Percentiles rank a stretch among this genome's conserved stretches.
Conservation (phyloP, 2,113 vertebrate species). For the Hemichromis elongatus region DNA sequence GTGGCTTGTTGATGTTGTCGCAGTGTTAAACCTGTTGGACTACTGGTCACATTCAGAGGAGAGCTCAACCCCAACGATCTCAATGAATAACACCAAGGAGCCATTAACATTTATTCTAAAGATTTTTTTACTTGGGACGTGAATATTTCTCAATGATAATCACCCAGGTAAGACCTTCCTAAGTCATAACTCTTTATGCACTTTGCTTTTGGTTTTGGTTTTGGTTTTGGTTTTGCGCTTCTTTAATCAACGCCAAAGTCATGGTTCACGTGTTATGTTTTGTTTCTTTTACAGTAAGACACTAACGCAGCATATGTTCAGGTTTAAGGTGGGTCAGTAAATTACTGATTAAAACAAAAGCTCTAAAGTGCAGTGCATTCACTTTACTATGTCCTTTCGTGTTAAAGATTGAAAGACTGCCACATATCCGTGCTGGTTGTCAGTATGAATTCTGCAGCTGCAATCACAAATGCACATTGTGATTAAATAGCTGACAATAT, state of each 20-base stretch:
- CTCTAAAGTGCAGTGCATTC: neutral
- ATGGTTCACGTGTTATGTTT: neutral
- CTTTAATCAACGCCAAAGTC: neutral
- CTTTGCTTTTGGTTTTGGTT: neutral
- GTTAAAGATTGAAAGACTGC: neutral
- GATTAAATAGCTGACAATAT: neutral
- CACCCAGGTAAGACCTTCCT: neutral
- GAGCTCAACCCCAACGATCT: neutral
- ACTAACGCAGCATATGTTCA: neutral
- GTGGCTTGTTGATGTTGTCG: neutral
- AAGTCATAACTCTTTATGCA: neutral
- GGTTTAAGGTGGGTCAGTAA: neutral
- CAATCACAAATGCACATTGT: neutral
- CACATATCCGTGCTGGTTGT: neutral
- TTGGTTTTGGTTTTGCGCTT: neutral
- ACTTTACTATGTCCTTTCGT: neutral
- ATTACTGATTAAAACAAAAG: neutral
- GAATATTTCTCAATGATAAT: neutral
- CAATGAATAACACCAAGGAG: neutral
- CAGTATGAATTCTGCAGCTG: neutral
- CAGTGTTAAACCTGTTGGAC: slow-evolving; percentile 44
- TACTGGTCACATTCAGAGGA: neutral
- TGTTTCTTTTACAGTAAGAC: neutral
- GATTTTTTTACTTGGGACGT: neutral
- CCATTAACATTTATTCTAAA: neutral